Percentiles rank a stretch among this genome's conserved stretches.
These are phyloP conservation scores for Cyanoderma ruficeps DNA, from an alignment of 2,113 vertebrate genomes.

Conservation along the genomic window DNA sequence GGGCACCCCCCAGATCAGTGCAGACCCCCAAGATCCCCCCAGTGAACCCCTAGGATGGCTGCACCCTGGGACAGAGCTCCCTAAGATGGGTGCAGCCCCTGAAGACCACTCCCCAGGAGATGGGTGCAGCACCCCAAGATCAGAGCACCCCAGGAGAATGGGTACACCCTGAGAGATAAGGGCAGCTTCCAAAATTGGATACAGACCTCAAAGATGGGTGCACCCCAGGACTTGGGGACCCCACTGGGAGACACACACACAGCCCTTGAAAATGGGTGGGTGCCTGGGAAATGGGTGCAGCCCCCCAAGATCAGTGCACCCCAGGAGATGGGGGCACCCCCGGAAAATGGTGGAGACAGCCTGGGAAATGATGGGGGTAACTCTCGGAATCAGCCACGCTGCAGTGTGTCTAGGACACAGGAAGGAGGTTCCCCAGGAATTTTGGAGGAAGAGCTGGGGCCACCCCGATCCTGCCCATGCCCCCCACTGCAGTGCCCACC, in stretches of 20 bases:
- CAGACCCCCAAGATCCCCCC: not conserved
- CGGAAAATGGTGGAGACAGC: not conserved
- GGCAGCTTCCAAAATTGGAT: not conserved
- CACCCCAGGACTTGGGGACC: not conserved
- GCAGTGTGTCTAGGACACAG: not conserved
- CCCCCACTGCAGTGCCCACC: accelerated
- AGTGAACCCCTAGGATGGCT: not conserved
- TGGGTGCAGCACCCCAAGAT: not conserved
- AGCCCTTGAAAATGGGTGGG: not conserved
- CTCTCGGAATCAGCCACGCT: not conserved
- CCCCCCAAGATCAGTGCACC: not conserved
- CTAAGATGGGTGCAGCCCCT: not conserved
- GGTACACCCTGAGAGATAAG: not conserved
- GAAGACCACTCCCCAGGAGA: not conserved
- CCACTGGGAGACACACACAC: not conserved
- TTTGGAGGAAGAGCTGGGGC: not conserved
- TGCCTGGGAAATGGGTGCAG: not conserved
- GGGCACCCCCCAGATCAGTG: not conserved
- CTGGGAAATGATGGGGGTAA: accelerated
- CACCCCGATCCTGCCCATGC: accelerated
- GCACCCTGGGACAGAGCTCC: not conserved
- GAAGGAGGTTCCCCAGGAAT: not conserved
- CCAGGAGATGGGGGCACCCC: not conserved
- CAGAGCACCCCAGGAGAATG: not conserved
- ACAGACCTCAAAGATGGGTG: not conserved